phyloP scores from a whole-genome alignment of 2,888 invertebrate genomes.

The Hipparchia semele region DNA sequence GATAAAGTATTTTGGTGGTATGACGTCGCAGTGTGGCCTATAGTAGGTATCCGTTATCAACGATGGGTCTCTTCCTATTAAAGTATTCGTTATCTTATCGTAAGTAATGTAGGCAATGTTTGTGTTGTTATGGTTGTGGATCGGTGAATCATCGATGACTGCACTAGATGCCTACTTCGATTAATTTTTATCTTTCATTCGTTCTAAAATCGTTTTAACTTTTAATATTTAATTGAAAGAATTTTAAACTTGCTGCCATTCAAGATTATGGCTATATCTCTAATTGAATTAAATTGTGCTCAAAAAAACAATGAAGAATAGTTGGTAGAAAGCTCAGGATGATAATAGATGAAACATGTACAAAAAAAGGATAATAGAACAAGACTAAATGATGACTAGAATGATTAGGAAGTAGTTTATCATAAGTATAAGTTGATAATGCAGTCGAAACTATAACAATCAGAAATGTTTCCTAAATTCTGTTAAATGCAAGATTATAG shows the following conservation, averaged over 20 bases:
- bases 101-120: conserved; percentile 31
- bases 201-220: too few species aligned
- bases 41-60: background rate
- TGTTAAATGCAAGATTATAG: background rate
- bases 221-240: background rate
- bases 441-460: too few species aligned
- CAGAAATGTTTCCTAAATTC: background rate
- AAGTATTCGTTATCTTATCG: conserved; percentile 34
- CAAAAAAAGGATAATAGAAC: too few species aligned
- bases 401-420: background rate
- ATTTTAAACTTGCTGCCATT: background rate
- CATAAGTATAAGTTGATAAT: too few species aligned
- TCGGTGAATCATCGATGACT: conserved; percentile 52
- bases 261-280: too few species aligned
- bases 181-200: conserved; percentile 57
- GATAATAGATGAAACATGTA: background rate
- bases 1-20: too few species aligned
- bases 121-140: conserved; percentile 23
- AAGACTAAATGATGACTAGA: too few species aligned
- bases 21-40: background rate
- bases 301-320: too few species aligned
- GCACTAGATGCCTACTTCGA: conserved; percentile 49
- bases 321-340: background rate
- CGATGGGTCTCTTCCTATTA: conserved; percentile 12
- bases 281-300: too few species aligned